These are phyloP conservation scores for Melitaea cinxia DNA, from an alignment of 1,140 invertebrate genomes.

Conservation along the genomic window DNA sequence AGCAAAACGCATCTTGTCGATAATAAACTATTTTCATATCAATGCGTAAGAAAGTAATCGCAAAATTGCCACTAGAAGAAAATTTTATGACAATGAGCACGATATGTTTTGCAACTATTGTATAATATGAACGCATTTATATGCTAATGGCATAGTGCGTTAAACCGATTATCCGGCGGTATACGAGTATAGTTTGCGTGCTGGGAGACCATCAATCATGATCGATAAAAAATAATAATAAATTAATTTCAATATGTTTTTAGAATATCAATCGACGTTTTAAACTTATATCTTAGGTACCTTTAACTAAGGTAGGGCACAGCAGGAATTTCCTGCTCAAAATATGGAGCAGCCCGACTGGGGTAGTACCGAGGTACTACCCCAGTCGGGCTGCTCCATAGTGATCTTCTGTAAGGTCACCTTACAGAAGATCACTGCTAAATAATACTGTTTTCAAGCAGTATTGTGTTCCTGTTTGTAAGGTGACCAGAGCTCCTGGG, in stretches of 20 bases:
- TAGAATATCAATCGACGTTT: background rate
- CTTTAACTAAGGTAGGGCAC: no score
- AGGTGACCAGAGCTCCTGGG: no score
- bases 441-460: no score
- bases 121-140: constrained; percentile 18
- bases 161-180: constrained; percentile 29
- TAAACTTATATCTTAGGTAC: no score
- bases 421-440: no score
- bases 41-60: background rate
- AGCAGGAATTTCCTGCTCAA: no score
- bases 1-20: no score
- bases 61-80: constrained; percentile 13
- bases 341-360: no score
- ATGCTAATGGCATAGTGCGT: constrained; percentile 28
- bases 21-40: background rate
- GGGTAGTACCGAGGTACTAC: no score
- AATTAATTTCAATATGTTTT: background rate
- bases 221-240: background rate
- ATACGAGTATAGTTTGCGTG: background rate
- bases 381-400: no score
- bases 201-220: background rate
- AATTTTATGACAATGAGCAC: background rate
- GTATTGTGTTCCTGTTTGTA: no score
- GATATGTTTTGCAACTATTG: constrained; percentile 9
- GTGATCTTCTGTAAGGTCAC: no score